These are phyloP conservation scores for Sarcophaga variegata DNA, from an alignment of 2,888 invertebrate genomes.

Conservation along the genomic window DNA sequence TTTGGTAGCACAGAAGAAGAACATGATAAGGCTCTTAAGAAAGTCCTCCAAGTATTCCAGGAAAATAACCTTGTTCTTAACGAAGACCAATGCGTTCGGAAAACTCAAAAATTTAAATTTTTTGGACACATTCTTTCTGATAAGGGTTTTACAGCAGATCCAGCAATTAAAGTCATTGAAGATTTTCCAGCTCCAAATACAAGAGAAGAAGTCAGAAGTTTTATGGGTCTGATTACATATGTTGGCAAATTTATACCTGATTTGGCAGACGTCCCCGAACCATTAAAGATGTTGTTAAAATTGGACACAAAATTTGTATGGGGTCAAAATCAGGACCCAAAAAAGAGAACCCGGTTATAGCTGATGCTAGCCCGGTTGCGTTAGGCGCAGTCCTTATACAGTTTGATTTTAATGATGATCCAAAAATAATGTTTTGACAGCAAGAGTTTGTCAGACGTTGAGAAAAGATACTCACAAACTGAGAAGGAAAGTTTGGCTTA, in stretches of 20 bases:
- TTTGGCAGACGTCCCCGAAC: slow-evolving; percentile 56
- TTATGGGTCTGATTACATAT: slow-evolving; percentile 75
- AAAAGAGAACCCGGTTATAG: slow-evolving; percentile 73
- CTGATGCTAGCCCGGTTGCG: slow-evolving; percentile 33
- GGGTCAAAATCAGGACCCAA: slow-evolving; percentile 47
- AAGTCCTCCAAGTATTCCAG: neutral
- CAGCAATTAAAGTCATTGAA: slow-evolving; percentile 69
- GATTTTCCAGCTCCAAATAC: slow-evolving; percentile 72
- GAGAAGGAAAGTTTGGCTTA: too few species aligned
- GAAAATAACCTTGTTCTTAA: slow-evolving; percentile 73
- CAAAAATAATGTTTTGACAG: slow-evolving; percentile 57
- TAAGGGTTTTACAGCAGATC: slow-evolving; percentile 67
- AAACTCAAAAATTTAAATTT: too few species aligned
- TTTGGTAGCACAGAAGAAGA: too few species aligned
- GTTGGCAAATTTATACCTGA: slow-evolving; percentile 33
- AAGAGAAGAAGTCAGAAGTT: slow-evolving; percentile 72
- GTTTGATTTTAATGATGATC: too few species aligned
- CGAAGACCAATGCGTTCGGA: slow-evolving; percentile 71
- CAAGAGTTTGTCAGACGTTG: slow-evolving; percentile 24
- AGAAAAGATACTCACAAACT: too few species aligned
- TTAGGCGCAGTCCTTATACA: too few species aligned
- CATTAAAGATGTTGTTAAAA: slow-evolving; percentile 71
- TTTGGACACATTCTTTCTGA: slow-evolving; percentile 54
- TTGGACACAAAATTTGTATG: slow-evolving; percentile 73
- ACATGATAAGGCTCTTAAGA: too few species aligned